Conservation (phyloP, 92 coral and sea anemone species). For the Isaurus tuberculatus region DNA sequence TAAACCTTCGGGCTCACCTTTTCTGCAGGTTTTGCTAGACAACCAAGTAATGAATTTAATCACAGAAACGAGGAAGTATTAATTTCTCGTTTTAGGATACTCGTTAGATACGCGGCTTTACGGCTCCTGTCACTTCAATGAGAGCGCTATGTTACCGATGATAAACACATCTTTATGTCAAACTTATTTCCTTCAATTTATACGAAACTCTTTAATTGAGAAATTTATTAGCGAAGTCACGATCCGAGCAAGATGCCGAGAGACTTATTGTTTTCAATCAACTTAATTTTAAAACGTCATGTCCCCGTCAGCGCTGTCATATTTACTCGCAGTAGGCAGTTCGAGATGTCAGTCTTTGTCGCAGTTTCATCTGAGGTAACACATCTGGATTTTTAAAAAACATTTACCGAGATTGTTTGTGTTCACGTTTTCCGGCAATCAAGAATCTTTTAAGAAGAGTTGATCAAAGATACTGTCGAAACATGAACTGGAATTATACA, state of each 20-base stretch:
- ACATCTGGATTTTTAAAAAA: background rate
- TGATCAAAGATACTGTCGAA: background rate
- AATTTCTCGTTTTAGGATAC: background rate
- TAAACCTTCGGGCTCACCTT: background rate
- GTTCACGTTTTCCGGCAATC: constrained; percentile 15
- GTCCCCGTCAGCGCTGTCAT: constrained; percentile 27
- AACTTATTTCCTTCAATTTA: background rate
- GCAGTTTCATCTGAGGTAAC: background rate
- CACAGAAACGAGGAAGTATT: background rate
- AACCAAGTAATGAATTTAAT: background rate
- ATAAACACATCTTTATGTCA: background rate
- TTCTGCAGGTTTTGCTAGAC: background rate
- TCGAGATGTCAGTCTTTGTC: constrained; percentile 15
- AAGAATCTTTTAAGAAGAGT: background rate
- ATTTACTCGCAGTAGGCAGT: constrained; percentile 29
- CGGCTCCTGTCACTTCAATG: background rate
- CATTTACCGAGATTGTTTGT: constrained; percentile 9
- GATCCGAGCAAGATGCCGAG: background rate
- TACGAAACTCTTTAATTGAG: background rate
- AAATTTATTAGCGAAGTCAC: background rate
- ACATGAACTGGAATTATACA: constrained; percentile 19
- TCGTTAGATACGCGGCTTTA: background rate
- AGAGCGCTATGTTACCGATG: background rate
- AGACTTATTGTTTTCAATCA: constrained; percentile 12
- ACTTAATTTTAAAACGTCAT: constrained; percentile 13